Evolutionary conservation across 2,797 vertebrate genomes (phyloP).

Genomic region (Schizopygopsis malacanthus): DNA sequence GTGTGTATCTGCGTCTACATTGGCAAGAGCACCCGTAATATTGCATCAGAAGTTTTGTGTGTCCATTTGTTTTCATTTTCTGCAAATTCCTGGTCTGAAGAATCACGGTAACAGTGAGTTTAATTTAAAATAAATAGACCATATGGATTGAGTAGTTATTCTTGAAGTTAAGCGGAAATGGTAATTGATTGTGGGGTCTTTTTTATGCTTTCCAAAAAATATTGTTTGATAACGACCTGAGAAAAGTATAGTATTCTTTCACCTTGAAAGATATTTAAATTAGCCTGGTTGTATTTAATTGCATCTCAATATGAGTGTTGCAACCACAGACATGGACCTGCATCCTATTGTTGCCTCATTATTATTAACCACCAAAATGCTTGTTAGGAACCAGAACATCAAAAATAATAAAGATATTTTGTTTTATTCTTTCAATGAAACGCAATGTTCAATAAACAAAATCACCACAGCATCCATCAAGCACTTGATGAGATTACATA

Average conservation of each 20-base stretch:
- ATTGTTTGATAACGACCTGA: slow-evolving; percentile 38
- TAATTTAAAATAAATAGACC: slow-evolving; percentile 53
- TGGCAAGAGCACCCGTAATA: background rate
- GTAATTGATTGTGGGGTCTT: slow-evolving; percentile 53
- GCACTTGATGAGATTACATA: slow-evolving; percentile 16
- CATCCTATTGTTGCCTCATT: slow-evolving; percentile 5
- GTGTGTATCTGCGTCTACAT: background rate
- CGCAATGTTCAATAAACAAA: background rate
- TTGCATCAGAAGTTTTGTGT: background rate
- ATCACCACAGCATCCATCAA: slow-evolving; percentile 27
- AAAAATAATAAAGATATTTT: background rate
- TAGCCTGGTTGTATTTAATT: slow-evolving; percentile 20
- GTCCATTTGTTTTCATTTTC: background rate
- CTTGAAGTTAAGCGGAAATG: slow-evolving; percentile 61
- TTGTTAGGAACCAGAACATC: background rate
- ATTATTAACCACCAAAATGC: background rate
- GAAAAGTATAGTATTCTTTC: slow-evolving; percentile 9
- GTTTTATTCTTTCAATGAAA: background rate
- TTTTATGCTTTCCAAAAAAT: slow-evolving; percentile 34
- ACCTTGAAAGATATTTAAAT: slow-evolving; percentile 41
- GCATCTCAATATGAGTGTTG: background rate
- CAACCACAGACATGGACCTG: background rate
- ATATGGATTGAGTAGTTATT: background rate
- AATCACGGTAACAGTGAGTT: background rate
- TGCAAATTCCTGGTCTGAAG: background rate